Evolutionary conservation across 1,140 invertebrate species (phyloP), one percentile per base, ranked within the genome.

Genomic region (Aphaenogaster floridana): DNA sequence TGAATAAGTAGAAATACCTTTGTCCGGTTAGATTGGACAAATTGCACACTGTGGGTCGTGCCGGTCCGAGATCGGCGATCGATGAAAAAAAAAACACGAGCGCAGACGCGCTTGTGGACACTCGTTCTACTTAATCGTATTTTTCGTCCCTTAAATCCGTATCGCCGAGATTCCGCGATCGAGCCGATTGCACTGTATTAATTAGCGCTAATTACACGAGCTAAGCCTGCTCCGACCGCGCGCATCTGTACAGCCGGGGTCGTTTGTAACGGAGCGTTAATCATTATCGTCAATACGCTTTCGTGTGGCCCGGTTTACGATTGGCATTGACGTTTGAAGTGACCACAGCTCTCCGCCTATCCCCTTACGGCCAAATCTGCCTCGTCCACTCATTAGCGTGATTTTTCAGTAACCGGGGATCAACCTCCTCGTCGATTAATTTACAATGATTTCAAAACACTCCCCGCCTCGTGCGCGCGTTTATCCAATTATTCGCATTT

Each of bases 291-390:
- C 88, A 63, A 89, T 90, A 76, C 72, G 57, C 50, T 52, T 63
- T 34, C 85, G 52, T 63, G 17, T 42, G 77, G 66, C 54, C 83
- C 77, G 52, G 89, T 92, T 85, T 88, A 88, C 77, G 79, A 92
- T 90, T 86, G 84, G 86, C 88, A 80, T 88, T 45, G 80, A 89
- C 88, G 92, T 93, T 92, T 93, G 91, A 88, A 93, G 91, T 91
- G 91, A 90, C 90, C 92, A 88, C 88, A 90, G 88, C 66, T 74
- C 85, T 72, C 79, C 66, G 72, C n/a, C 57, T 3, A 2, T 17
- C 15, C 17, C 42, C 42, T n/a, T 59, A 2, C 17, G 63, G 28
- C 52, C 86, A 89, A 88, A 78, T 84, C 85, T 80, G 69, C 48
- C 81, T 78, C 59, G 69, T 81, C 69, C 89, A 92, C 89, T 93